phyloP scores from a whole-genome alignment of 2,113 vertebrate genomes.

The Manacus vitellinus region DNA sequence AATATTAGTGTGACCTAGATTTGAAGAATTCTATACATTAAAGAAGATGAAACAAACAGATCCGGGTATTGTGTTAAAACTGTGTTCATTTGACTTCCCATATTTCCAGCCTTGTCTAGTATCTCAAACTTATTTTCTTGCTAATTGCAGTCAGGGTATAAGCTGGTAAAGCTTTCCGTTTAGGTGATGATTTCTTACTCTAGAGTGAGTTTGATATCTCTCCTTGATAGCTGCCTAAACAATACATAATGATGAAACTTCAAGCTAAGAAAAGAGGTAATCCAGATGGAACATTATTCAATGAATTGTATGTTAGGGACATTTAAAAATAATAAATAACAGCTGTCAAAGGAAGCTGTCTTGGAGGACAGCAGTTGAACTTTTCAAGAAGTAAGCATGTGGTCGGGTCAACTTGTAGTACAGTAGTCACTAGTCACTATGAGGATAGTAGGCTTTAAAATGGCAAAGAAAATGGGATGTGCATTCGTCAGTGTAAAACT shows the following conservation, averaged over 20 bases:
- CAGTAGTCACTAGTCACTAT: neutral
- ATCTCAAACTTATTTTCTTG: neutral
- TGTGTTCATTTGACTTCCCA: neutral
- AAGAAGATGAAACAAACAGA: neutral
- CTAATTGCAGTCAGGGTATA: neutral
- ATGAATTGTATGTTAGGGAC: neutral
- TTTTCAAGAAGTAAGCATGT: neutral
- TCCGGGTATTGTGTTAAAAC: neutral
- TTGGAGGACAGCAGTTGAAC: neutral
- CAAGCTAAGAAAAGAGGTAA: neutral
- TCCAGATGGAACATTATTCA: neutral
- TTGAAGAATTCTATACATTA: neutral
- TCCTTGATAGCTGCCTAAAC: neutral
- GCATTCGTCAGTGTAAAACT: neutral
- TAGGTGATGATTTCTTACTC: neutral
- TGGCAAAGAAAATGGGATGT: neutral
- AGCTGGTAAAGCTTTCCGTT: neutral
- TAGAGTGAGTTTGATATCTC: neutral
- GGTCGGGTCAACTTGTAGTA: neutral
- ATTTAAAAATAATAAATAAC: neutral
- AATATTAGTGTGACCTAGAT: neutral
- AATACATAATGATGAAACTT: neutral
- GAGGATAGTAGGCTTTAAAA: neutral
- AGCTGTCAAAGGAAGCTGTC: neutral
- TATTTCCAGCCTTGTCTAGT: neutral